Percentiles rank a stretch among this genome's conserved stretches.
Evolutionary conservation across 2,113 vertebrate species (phyloP).

Genomic region (Loxodonta africana): DNA sequence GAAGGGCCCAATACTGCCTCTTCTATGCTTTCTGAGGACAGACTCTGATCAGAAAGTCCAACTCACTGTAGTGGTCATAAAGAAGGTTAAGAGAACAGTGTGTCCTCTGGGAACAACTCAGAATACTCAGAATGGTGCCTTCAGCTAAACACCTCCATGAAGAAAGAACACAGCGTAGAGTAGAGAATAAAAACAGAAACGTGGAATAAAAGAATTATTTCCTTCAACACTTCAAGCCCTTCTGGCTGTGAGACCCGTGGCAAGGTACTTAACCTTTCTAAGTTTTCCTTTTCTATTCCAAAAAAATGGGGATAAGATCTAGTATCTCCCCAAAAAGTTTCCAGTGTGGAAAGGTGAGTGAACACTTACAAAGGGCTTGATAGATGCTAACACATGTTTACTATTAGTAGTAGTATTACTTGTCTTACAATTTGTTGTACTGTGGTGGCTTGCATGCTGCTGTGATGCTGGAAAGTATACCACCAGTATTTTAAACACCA

Average conservation of each 20-base stretch:
- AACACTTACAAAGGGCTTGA: no score
- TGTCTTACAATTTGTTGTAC: no score
- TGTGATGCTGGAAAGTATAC: no score
- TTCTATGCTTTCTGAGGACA: not conserved
- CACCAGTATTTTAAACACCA: no score
- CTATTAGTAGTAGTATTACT: no score
- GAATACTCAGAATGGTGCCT: not conserved
- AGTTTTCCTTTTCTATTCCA: not conserved
- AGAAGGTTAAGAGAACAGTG: fast-evolving
- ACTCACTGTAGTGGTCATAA: not conserved
- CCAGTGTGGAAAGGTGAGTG: no score
- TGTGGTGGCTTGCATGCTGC: no score
- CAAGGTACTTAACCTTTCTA: not conserved
- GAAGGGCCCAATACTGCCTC: no score
- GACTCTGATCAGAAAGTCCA: not conserved
- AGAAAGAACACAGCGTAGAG: not conserved
- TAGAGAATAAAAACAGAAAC: not conserved
- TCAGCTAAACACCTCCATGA: not conserved
- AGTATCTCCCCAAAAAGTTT: no score
- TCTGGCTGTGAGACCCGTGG: not conserved
- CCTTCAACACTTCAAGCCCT: not conserved
- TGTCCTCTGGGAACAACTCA: not conserved
- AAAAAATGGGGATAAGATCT: no score
- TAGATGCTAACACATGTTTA: no score
- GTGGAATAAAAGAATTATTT: not conserved